Evolutionary conservation across 2,797 vertebrate genomes (phyloP).

Genomic region (Scolopax bukidnonensis): DNA sequence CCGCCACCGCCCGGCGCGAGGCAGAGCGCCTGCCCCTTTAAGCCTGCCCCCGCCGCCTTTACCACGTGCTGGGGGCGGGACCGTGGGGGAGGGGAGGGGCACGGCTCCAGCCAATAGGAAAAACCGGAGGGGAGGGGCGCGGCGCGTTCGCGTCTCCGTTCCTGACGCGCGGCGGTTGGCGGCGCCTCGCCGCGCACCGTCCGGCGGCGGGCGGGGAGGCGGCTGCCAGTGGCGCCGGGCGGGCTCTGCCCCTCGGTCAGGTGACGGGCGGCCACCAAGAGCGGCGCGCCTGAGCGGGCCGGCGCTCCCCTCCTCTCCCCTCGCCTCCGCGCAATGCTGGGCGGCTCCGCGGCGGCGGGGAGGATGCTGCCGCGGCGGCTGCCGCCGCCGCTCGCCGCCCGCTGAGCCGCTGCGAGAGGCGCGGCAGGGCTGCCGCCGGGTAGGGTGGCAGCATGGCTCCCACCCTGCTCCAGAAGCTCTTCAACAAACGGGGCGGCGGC

Average conservation of each 20-base stretch:
- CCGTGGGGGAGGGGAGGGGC: neutral
- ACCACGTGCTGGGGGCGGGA: constrained; percentile 10
- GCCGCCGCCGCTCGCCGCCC: neutral
- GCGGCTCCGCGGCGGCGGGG: neutral
- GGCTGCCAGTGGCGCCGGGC: neutral
- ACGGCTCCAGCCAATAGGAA: neutral
- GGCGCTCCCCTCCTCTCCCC: neutral
- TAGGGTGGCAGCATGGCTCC: constrained; percentile 48
- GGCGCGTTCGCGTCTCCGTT: neutral
- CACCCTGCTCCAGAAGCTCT: constrained; percentile 85
- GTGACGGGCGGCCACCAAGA: neutral
- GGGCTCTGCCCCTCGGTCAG: neutral
- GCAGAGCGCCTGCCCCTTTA: neutral
- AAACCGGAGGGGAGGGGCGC: neutral
- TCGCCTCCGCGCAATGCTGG: neutral
- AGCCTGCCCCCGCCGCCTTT: neutral
- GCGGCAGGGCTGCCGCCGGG: neutral
- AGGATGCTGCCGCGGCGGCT: constrained; percentile 2
- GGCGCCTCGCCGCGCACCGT: neutral
- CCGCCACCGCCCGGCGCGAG: neutral
- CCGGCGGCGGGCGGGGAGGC: neutral
- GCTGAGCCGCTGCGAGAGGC: constrained; percentile 26
- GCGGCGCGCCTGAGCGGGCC: neutral
- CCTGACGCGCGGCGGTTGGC: neutral
- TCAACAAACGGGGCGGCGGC: constrained; percentile 78